Evolutionary conservation across 1,140 invertebrate genomes (phyloP).

Genomic region (Cepaea nemoralis): DNA sequence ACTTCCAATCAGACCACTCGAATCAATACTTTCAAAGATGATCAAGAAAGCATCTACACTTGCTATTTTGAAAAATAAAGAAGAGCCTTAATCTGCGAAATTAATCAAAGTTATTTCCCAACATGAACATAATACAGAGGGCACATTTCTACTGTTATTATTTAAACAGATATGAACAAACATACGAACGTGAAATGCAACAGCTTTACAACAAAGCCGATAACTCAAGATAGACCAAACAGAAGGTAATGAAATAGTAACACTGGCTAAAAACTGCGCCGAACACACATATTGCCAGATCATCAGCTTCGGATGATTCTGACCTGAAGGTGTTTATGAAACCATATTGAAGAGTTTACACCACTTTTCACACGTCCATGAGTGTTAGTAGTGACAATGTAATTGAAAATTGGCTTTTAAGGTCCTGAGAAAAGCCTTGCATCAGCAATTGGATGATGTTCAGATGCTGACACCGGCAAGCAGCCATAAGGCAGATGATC

Average conservation of each 20-base stretch:
- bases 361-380: background rate
- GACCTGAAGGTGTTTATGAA: too few species aligned
- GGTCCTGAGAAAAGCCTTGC: conserved; percentile 60
- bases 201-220: background rate
- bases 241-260: background rate
- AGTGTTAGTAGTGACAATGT: background rate
- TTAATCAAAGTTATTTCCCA: background rate
- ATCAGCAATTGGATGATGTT: conserved; percentile 84
- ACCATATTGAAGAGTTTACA: background rate
- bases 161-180: background rate
- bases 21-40: background rate
- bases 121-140: background rate
- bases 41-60: background rate
- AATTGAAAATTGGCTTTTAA: conserved; percentile 18
- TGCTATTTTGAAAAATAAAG: background rate
- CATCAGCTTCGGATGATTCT: background rate
- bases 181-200: background rate
- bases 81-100: background rate
- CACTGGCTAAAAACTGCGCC: background rate
- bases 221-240: background rate
- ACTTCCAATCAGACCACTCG: background rate
- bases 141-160: background rate
- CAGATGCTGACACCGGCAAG: conserved; percentile 77
- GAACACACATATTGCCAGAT: background rate
- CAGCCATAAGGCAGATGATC: too few species aligned